A percentile compares a stretch with the other conserved stretches of the same genome.
phyloP scores from a whole-genome alignment of 1,140 invertebrate species.

The Philopotamus ludificatus region DNA sequence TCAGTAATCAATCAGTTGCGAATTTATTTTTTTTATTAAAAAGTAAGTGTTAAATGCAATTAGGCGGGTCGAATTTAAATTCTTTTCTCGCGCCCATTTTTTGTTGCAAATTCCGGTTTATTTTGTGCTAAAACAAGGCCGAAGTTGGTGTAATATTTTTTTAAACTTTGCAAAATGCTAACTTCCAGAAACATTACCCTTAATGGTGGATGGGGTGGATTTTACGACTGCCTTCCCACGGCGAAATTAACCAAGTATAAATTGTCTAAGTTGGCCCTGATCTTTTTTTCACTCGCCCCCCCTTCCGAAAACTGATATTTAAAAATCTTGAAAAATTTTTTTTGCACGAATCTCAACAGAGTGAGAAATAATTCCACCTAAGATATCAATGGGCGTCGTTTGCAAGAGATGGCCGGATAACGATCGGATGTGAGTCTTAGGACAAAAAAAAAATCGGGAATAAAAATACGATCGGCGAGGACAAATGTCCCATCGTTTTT shows the following conservation, averaged over 20 bases:
- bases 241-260: conserved; percentile 3
- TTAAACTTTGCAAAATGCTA: conserved; percentile 26
- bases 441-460: not conserved
- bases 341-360: too few relatives aligned
- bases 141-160: conserved; percentile 22
- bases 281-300: too few relatives aligned
- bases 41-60: too few relatives aligned
- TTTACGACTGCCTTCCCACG: conserved; percentile 6
- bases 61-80: too few relatives aligned
- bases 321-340: too few relatives aligned
- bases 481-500: conserved; percentile 16
- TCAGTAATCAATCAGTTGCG: too few relatives aligned
- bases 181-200: conserved; percentile 25
- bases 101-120: not conserved
- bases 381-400: too few relatives aligned
- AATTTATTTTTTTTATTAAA: too few relatives aligned
- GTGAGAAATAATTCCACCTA: too few relatives aligned
- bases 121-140: conserved; percentile 11
- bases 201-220: conserved; percentile 22
- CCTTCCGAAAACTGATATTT: too few relatives aligned
- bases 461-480: not conserved
- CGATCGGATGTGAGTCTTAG: not conserved
- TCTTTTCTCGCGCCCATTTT: too few relatives aligned
- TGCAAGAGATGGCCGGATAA: not conserved
- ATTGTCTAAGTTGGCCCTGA: conserved; percentile 11